Evolutionary conservation across 2,888 invertebrate genomes (phyloP).

Genomic region (Nemoura dubitans): DNA sequence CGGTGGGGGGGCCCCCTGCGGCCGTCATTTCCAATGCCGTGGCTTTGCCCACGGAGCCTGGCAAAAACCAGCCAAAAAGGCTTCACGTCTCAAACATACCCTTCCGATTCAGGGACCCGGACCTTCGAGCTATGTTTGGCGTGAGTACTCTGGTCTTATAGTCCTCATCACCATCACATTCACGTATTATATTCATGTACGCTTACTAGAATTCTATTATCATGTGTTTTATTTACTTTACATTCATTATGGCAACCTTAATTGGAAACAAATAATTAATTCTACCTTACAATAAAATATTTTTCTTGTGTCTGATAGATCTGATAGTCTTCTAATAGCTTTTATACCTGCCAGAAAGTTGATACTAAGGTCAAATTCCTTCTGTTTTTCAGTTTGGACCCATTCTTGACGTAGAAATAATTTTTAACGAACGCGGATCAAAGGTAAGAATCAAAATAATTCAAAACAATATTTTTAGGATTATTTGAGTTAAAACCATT

Average conservation of each 20-base stretch:
- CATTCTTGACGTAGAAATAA: constrained; percentile 99
- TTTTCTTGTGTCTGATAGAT: too few species aligned
- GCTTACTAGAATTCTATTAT: too few species aligned
- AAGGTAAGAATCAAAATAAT: constrained; percentile 81
- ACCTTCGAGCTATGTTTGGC: constrained; percentile 97
- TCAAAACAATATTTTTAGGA: constrained; percentile 13
- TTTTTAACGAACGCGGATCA: constrained; percentile 99
- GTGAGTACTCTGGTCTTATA: constrained; percentile 69
- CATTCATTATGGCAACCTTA: too few species aligned
- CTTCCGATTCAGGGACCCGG: constrained; percentile 98
- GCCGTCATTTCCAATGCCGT: constrained; percentile 62
- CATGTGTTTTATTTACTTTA: too few species aligned
- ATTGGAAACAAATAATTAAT: too few species aligned
- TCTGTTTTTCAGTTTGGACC: constrained; percentile 94
- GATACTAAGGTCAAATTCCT: background rate
- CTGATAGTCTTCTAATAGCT: background rate
- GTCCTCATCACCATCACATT: too few species aligned
- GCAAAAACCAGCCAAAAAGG: constrained; percentile 87
- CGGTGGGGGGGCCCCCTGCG: constrained; percentile 60
- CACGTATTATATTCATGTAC: too few species aligned
- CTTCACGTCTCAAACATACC: constrained; percentile 99
- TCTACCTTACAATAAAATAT: too few species aligned
- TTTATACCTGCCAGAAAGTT: background rate
- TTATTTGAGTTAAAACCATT: background rate
- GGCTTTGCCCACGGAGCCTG: constrained; percentile 62